Evolutionary conservation across 2,113 vertebrate genomes (phyloP), one percentile per base, ranked within the genome.

Genomic region (Ictalurus punctatus): DNA sequence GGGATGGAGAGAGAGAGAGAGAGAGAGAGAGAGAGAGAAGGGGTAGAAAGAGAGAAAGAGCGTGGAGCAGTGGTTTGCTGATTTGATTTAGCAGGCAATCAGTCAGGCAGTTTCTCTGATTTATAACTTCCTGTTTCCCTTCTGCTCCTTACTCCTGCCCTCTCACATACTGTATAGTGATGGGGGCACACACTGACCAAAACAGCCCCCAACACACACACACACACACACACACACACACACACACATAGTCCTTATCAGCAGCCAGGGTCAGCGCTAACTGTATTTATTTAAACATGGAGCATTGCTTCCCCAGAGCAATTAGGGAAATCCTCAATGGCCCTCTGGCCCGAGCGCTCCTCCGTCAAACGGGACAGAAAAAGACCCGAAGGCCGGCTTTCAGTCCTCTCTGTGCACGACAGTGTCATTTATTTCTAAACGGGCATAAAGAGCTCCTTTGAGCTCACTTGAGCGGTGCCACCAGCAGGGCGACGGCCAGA

Each of bases 121-220:
- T 98, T 97, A 97, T 97, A 96, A 95, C 96, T 97, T 97, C 97
- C 97, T 97, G 97, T 96, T 96, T 96, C 96, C 95, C 96, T 96
- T 95, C 94, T 95, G 94, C 93, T 92, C 94, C 95, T 94, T 86
- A 87, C 88, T 92, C 37, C 83, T 94, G 85, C 87, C 89, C 89
- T 89, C 67, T 92, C 93, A 94, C 92, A 94, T 96, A 97, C 96
- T 96, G 96, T 97, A 97, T 95, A 30, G 61, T 58, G 58, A 83
- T 27, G 85, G 94, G 88, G 89, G 94, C 95, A 95, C 94, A 89
- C 94, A 94, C 94, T 95, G 96, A 96, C 95, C 95, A 95, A 95
- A 95, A 94, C 95, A 95, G 94, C 93, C 69, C 87, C 40, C 37
- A 84, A 23, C 71, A 69, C 34, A 44, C 94, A 61, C 59, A 73